A percentile compares a stretch with the other conserved stretches of the same genome.
Conservation (phyloP, 1,140 invertebrate species). For the Delia radicum region DNA sequence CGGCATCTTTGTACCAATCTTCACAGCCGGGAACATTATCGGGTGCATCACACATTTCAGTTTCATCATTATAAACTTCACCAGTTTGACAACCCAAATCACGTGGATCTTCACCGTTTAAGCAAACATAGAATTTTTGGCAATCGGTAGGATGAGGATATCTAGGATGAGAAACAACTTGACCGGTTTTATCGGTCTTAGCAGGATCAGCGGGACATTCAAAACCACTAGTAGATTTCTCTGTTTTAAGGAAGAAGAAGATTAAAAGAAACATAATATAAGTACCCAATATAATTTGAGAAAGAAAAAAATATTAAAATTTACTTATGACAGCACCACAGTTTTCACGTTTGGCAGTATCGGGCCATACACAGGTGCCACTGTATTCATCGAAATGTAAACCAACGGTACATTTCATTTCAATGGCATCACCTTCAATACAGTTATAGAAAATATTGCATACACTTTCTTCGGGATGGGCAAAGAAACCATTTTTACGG, state of each 20-base stretch:
- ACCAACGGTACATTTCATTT: conserved; percentile 80
- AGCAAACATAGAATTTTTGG: conserved; percentile 81
- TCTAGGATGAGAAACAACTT: conserved; percentile 79
- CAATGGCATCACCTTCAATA: conserved; percentile 77
- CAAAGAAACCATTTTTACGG: conserved; percentile 83
- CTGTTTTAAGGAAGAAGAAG: conserved; percentile 45
- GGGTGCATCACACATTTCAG: conserved; percentile 78
- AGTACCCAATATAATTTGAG: not conserved
- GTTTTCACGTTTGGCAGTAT: conserved; percentile 73
- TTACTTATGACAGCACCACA: conserved; percentile 62
- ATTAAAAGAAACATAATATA: not conserved
- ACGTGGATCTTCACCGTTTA: conserved; percentile 81
- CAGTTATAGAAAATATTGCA: conserved; percentile 89
- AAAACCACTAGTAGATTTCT: conserved; percentile 78
- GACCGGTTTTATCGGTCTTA: conserved; percentile 67
- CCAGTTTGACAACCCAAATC: conserved; percentile 82
- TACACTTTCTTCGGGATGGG: conserved; percentile 75
- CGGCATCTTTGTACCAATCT: conserved; percentile 81
- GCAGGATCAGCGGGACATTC: conserved; percentile 72
- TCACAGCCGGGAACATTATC: conserved; percentile 86
- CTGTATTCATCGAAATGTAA: conserved; percentile 86
- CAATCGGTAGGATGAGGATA: conserved; percentile 84
- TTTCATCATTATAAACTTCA: conserved; percentile 82
- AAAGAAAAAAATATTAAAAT: conserved; percentile 41
- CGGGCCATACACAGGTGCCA: conserved; percentile 82